Conservation (phyloP, 64 coral and sea anemone species). For the Anthopleura sola region DNA sequence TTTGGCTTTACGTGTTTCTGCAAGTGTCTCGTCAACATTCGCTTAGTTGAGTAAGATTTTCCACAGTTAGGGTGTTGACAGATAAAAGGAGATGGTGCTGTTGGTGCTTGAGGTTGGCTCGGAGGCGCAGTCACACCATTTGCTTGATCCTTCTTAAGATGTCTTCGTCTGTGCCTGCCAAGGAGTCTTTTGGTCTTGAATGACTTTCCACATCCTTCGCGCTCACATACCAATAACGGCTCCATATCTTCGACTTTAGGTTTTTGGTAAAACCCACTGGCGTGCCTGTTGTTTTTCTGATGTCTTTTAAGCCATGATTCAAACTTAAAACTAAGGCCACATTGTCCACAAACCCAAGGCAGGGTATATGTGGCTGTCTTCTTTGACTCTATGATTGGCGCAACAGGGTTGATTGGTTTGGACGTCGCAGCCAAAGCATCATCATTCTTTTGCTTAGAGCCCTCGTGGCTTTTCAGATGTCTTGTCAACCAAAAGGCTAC, state of each 20-base stretch:
- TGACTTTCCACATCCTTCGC: constrained; percentile 15
- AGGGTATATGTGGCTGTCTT: not conserved
- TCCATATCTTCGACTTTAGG: not conserved
- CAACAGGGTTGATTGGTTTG: not conserved
- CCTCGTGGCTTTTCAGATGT: constrained; percentile 14
- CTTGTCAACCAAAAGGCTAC: constrained; percentile 13
- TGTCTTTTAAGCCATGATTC: constrained; percentile 12
- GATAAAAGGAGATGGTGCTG: not conserved
- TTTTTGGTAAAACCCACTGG: not conserved
- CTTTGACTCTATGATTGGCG: not conserved
- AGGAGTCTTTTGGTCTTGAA: not conserved
- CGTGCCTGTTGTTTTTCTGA: constrained; percentile 13
- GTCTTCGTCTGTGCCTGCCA: not conserved
- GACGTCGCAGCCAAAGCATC: not conserved
- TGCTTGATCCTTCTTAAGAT: constrained; percentile 10
- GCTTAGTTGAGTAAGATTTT: not conserved
- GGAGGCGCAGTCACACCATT: not conserved
- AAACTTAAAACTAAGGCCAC: constrained; percentile 2
- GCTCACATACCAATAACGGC: not conserved
- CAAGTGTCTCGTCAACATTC: not conserved
- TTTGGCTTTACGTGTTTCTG: not conserved
- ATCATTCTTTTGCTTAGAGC: not conserved
- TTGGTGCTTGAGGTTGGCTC: not conserved
- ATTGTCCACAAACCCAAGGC: constrained; percentile 21
- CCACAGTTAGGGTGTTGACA: constrained; percentile 17